phyloP scores from a whole-genome alignment of 2,113 vertebrate species.

The Corvus hawaiiensis region DNA sequence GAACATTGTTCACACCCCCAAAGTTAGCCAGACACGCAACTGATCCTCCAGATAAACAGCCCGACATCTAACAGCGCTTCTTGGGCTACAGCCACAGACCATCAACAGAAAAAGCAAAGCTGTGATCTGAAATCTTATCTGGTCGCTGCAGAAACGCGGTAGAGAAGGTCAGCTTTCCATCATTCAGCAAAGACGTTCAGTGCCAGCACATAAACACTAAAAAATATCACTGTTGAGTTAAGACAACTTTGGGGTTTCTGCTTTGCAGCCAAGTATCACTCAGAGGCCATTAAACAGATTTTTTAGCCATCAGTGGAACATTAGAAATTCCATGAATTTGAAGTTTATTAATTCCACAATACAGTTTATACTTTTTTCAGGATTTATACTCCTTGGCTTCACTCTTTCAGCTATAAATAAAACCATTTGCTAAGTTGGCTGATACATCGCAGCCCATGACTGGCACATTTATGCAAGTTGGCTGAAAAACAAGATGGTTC shows the following conservation, averaged over 20 bases:
- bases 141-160: constrained; percentile 34
- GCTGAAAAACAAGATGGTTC: constrained; percentile 49
- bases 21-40: neutral
- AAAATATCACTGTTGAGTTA: constrained; percentile 57
- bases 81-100: neutral
- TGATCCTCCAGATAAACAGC: constrained; percentile 24
- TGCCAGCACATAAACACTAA: constrained; percentile 37
- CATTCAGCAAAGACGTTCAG: constrained; percentile 46
- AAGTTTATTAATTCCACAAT: constrained; percentile 68
- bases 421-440: constrained; percentile 66
- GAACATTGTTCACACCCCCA: neutral
- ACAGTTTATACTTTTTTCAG: constrained; percentile 62
- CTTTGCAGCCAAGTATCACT: constrained; percentile 65
- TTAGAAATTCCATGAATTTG: constrained; percentile 69
- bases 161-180: constrained; percentile 48
- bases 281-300: constrained; percentile 62
- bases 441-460: constrained; percentile 51
- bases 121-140: constrained; percentile 63
- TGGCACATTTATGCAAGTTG: constrained; percentile 67
- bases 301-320: constrained; percentile 68
- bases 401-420: constrained; percentile 63
- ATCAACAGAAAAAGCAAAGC: constrained; percentile 16
- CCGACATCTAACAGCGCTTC: neutral
- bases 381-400: constrained; percentile 67
- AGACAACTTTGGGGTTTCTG: constrained; percentile 60